These are phyloP conservation scores for Actenoides lindsayi DNA, from an alignment of 2,113 vertebrate species.

Conservation along the genomic window DNA sequence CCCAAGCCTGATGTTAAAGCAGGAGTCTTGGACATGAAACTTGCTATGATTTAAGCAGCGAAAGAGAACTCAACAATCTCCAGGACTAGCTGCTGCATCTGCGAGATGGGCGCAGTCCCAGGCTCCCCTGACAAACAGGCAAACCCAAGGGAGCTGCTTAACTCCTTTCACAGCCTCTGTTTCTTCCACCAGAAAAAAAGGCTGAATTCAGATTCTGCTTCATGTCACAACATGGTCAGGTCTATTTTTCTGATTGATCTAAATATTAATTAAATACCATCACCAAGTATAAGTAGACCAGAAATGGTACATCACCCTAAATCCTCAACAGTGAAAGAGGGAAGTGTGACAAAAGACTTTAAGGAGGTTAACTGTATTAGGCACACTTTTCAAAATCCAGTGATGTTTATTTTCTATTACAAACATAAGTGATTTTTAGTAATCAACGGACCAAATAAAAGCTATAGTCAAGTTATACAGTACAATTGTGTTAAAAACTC, in stretches of 20 bases:
- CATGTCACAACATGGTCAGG: fast-evolving
- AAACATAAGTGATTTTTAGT: not conserved
- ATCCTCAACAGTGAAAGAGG: not conserved
- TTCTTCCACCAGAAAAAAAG: not conserved
- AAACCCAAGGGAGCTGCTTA: not conserved
- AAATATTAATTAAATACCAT: not conserved
- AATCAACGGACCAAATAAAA: not conserved
- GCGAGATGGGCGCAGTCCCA: fast-evolving
- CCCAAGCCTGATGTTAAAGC: not conserved
- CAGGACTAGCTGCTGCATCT: not conserved
- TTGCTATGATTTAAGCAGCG: not conserved
- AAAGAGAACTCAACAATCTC: not conserved
- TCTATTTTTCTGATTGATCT: not conserved
- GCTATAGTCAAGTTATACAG: not conserved
- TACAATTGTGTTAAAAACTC: not conserved
- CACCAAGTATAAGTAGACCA: not conserved
- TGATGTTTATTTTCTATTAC: not conserved
- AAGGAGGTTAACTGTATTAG: not conserved
- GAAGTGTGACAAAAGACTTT: not conserved
- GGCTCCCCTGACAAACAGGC: not conserved
- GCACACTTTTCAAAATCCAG: not conserved
- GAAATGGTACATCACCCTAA: not conserved
- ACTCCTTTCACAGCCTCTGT: fast-evolving
- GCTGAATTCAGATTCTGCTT: not conserved
- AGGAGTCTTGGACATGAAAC: not conserved